Evolutionary conservation across 2,113 vertebrate genomes (phyloP).

Genomic region (Daphoenositta chrysoptera): DNA sequence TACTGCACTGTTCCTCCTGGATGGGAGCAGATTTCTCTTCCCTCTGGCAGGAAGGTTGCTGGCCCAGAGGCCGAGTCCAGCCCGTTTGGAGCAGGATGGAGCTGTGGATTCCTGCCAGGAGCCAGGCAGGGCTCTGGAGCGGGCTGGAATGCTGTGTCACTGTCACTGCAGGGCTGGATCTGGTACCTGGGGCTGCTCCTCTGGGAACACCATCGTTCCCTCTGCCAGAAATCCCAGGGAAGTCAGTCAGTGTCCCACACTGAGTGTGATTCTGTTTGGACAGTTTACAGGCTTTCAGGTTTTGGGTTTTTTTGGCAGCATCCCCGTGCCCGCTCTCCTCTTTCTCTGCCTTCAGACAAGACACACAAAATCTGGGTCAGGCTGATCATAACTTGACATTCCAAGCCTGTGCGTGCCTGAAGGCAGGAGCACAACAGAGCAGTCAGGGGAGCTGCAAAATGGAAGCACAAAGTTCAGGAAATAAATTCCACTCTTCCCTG

Average conservation of each 20-base stretch:
- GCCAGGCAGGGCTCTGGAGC: not conserved
- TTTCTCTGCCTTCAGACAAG: not conserved
- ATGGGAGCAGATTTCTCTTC: rapidly evolving
- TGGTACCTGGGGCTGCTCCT: not conserved
- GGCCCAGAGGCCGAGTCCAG: rapidly evolving
- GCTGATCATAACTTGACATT: not conserved
- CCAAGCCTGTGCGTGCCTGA: not conserved
- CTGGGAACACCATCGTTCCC: rapidly evolving
- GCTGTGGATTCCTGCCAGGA: rapidly evolving
- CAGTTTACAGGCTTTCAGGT: rapidly evolving
- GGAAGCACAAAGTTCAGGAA: not conserved
- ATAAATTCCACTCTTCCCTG: not conserved
- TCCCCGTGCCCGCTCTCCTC: not conserved
- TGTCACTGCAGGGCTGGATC: not conserved
- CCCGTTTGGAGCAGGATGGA: rapidly evolving
- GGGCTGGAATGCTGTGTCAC: not conserved
- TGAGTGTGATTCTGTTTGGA: rapidly evolving
- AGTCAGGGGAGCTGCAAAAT: not conserved
- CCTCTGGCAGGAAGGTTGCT: not conserved
- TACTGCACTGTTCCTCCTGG: rapidly evolving
- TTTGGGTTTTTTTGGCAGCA: not conserved
- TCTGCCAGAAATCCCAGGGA: not conserved
- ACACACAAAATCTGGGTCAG: not conserved
- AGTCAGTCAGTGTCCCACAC: rapidly evolving
- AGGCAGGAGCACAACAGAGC: not conserved